phyloP scores from a whole-genome alignment of 2,113 vertebrate genomes.

The Semicossyphus pulcher region DNA sequence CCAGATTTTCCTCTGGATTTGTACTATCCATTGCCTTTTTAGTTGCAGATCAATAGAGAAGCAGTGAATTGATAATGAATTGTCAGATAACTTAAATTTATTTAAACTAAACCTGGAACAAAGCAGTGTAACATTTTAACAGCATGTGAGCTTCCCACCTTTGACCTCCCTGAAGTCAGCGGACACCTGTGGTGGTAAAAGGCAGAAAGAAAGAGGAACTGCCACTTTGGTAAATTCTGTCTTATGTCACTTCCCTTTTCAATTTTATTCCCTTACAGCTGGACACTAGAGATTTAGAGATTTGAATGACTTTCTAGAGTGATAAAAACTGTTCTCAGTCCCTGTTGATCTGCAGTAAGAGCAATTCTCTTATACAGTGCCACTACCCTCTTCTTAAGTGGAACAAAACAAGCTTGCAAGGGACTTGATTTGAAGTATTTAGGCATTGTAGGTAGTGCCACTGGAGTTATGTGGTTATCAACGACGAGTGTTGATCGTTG shows the following conservation, averaged over 20 bases:
- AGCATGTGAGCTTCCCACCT: too few species aligned
- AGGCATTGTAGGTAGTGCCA: neutral
- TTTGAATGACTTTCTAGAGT: constrained; percentile 6
- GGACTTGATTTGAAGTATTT: constrained; percentile 27
- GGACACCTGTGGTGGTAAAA: too few species aligned
- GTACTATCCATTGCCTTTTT: too few species aligned
- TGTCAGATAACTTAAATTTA: too few species aligned
- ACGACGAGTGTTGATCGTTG: constrained; percentile 38
- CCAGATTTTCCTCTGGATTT: too few species aligned
- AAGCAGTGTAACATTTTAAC: too few species aligned
- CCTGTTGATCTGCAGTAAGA: constrained; percentile 9
- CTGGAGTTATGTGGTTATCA: constrained; percentile 39
- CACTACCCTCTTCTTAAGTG: constrained; percentile 14
- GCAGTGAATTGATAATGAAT: too few species aligned
- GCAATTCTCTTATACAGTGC: constrained; percentile 18
- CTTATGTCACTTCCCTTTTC: neutral
- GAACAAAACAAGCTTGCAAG: constrained; percentile 28
- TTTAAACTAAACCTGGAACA: too few species aligned
- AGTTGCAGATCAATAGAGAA: too few species aligned
- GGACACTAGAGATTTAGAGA: neutral
- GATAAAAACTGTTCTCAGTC: constrained; percentile 18
- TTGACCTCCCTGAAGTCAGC: too few species aligned
- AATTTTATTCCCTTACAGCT: neutral
- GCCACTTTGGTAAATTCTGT: too few species aligned
- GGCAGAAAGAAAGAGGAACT: too few species aligned